A percentile compares a stretch with the other conserved stretches of the same genome.
Evolutionary conservation across 2,113 vertebrate genomes (phyloP).

Genomic region (Chamaea fasciata): DNA sequence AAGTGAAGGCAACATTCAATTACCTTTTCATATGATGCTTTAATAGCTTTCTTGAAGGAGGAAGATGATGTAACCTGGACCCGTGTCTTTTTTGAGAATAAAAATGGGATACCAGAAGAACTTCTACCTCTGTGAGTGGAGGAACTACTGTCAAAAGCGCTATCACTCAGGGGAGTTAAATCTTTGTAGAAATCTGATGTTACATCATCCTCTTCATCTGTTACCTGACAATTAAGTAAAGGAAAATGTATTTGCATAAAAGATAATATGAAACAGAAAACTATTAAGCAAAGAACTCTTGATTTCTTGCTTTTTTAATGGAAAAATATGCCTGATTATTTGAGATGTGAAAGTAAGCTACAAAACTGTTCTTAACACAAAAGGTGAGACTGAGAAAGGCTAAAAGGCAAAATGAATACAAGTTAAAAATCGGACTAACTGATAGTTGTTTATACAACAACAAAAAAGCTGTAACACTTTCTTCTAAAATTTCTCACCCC

Average conservation of each 20-base stretch:
- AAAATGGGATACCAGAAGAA: conserved; percentile 2
- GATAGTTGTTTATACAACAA: not conserved
- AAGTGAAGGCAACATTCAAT: not conserved
- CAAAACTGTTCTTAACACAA: not conserved
- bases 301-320: not conserved
- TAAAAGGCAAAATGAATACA: not conserved
- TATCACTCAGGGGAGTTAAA: conserved; percentile 16
- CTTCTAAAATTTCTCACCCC: not conserved
- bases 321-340: not conserved
- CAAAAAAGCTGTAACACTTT: not conserved
- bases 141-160: accelerated
- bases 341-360: not conserved
- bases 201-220: conserved; percentile 72
- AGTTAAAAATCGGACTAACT: not conserved
- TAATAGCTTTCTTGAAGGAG: conserved; percentile 72
- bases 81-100: not conserved
- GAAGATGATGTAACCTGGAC: not conserved
- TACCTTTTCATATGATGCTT: conserved; percentile 81
- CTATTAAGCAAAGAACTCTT: not conserved
- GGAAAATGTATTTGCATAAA: not conserved
- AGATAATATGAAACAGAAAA: not conserved
- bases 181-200: conserved; percentile 66
- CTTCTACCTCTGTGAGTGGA: accelerated
- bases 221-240: conserved; percentile 70
- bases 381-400: not conserved